Evolutionary conservation across 2,797 vertebrate species (phyloP), one percentile per base, ranked within the genome.

Genomic region (Karalla daura): DNA sequence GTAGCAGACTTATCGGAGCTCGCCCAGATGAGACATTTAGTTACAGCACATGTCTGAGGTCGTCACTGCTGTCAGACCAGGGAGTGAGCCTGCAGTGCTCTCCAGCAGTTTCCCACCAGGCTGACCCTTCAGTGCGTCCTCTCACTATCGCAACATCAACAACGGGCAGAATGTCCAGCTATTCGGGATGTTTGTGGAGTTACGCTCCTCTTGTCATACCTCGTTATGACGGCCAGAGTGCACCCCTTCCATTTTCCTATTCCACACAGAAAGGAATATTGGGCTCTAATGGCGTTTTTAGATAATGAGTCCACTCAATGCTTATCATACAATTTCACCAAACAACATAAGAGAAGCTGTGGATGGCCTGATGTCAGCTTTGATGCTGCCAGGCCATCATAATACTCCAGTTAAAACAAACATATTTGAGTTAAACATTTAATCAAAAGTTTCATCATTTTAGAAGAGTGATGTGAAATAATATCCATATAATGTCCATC

Each of bases 1-100:
- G 32, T 70, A 33, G 36, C 32, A 35, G 33, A 50, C 21, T 35
- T 2, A 43, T 33, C 43, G 45, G 23, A 64, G 21, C 35, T 23
- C 30, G 74, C 52, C n/a, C 27, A 10, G 68, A 53, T 7, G 43
- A 24, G 58, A 23, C 21, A 37, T 44, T 65, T 45, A 63, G 40
- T 36, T n/a, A 37, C 11, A 15, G 21, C 39, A 61, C 65, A 56
- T 18, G 62, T 25, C 39, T 33, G 40, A 69, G 47, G 36, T 51
- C 20, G 37, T 36, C 40, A 13, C 12, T 25, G 15, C 35, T 1
- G 28, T 23, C 37, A 58, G 60, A 37, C 17, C 35, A 23, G 21
- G 10, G 13, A 3, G 5, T 23, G 52, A 59, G 39, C 51, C 40
- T 50, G 41, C 45, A 21, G 40, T 36, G 40, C 18, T 12, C 13